Conservation (phyloP, 1,140 invertebrate species). For the Chionoecetes opilio region DNA sequence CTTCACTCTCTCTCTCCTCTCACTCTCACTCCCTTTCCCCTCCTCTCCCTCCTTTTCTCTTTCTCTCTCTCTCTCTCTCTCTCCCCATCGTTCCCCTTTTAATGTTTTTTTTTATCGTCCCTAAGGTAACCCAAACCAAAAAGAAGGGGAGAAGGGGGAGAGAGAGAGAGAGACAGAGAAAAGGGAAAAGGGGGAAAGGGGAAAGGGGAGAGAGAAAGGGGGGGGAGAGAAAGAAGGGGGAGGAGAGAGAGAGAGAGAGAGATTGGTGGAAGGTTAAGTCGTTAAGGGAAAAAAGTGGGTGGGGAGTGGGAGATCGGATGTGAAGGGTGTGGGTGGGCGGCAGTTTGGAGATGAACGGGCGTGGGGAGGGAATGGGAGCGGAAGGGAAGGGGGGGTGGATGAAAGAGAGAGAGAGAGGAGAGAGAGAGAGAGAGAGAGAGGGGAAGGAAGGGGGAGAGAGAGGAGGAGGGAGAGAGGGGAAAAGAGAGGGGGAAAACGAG, state of each 20-base stretch:
- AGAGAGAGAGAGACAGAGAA: neutral
- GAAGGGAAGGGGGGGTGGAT: too few species aligned
- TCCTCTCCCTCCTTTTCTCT: neutral
- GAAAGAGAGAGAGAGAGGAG: too few species aligned
- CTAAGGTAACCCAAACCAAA: neutral
- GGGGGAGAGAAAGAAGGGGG: neutral
- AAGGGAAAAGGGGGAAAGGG: neutral
- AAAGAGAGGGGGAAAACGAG: neutral
- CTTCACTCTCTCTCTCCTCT: neutral
- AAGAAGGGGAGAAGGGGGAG: neutral
- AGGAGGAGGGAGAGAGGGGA: neutral
- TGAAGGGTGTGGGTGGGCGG: neutral
- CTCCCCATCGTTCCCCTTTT: neutral
- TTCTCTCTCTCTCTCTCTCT: neutral
- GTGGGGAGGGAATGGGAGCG: neutral
- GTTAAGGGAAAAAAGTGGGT: neutral
- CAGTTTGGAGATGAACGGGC: neutral
- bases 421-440: too few species aligned
- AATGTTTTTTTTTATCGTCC: neutral
- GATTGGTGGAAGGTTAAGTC: neutral
- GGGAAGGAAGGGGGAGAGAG: neutral
- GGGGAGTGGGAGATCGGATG: neutral
- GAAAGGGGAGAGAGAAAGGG: neutral
- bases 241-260: neutral
- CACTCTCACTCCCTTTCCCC: neutral